These are phyloP conservation scores for Phocoena sinus DNA, from an alignment of 2,113 vertebrate genomes.

Conservation along the genomic window DNA sequence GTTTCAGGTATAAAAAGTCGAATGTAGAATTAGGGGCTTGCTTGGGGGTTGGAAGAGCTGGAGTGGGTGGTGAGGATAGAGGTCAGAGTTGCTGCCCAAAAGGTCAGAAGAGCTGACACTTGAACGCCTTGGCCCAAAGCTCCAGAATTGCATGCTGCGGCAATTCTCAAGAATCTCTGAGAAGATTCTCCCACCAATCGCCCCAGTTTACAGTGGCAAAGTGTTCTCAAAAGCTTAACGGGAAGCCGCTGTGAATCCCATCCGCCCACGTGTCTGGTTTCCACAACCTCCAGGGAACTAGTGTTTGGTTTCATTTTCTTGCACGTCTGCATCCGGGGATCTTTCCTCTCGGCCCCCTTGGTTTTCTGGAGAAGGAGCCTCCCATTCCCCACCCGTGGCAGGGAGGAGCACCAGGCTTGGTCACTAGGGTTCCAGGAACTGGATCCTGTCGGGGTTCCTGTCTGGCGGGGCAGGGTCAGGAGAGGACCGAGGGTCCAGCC, in stretches of 20 bases:
- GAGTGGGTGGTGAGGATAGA: neutral
- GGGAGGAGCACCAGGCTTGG: neutral
- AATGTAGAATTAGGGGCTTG: neutral
- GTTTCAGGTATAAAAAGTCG: neutral
- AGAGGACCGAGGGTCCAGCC: neutral
- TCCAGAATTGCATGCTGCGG: neutral
- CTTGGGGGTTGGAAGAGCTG: neutral
- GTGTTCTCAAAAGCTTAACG: neutral
- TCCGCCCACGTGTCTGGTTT: neutral
- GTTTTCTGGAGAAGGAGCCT: neutral
- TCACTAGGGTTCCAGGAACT: neutral
- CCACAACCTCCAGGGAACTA: neutral
- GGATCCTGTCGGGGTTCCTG: neutral
- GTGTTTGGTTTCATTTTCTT: neutral
- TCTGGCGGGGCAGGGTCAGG: neutral
- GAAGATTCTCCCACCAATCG: neutral
- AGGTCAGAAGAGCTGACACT: neutral
- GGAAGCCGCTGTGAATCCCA: neutral
- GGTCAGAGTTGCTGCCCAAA: neutral
- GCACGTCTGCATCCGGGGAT: neutral
- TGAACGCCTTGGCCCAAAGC: neutral
- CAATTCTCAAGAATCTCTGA: neutral
- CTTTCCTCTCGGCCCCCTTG: neutral
- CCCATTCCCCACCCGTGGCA: neutral
- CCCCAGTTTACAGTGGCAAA: neutral